Evolutionary conservation across 2,888 invertebrate genomes (phyloP).

Genomic region (Drosophila mercatorum): DNA sequence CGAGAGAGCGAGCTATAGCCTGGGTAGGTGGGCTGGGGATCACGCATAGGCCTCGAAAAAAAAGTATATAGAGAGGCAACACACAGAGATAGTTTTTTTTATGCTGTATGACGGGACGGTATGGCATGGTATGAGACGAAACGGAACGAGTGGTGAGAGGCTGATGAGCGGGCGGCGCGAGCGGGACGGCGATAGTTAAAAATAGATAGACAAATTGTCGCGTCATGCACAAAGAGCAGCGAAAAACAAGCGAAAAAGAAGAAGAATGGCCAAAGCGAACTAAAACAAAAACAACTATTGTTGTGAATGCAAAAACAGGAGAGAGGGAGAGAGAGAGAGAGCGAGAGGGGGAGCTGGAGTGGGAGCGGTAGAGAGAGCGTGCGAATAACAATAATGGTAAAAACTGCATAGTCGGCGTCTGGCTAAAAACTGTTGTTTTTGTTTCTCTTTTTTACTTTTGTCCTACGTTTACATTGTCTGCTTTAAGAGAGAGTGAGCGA

Average conservation of each 20-base stretch:
- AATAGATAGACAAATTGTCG: slow-evolving; percentile 82
- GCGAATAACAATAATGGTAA: slow-evolving; percentile 25
- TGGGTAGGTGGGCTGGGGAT: slow-evolving; percentile 7
- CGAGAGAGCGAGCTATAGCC: slow-evolving; percentile 1
- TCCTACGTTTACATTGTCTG: slow-evolving; percentile 47
- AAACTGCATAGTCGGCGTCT: slow-evolving; percentile 66
- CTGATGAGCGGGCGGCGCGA: slow-evolving; percentile 19
- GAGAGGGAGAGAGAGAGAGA: slow-evolving; percentile 1
- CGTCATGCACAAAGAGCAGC: slow-evolving; percentile 69
- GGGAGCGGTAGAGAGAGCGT: not conserved
- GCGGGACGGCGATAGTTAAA: slow-evolving; percentile 62
- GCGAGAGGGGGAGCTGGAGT: not conserved
- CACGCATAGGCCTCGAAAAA: slow-evolving; percentile 69
- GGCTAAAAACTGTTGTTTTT: slow-evolving; percentile 23
- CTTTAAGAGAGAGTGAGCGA: slow-evolving; percentile 25
- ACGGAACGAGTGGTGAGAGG: slow-evolving; percentile 32
- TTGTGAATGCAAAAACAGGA: slow-evolving; percentile 24
- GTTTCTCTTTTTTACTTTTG: slow-evolving; percentile 22
- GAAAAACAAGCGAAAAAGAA: slow-evolving; percentile 27
- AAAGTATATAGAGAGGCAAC: slow-evolving; percentile 15
- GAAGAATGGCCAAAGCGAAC: slow-evolving; percentile 30
- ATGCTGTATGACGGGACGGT: slow-evolving; percentile 39
- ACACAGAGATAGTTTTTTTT: slow-evolving; percentile 26
- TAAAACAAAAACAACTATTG: slow-evolving; percentile 34
- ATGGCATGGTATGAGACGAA: slow-evolving; percentile 35